A percentile compares a stretch with the other conserved stretches of the same genome.
Conservation (phyloP, 1,140 invertebrate genomes). For the Drosophila sechellia region DNA sequence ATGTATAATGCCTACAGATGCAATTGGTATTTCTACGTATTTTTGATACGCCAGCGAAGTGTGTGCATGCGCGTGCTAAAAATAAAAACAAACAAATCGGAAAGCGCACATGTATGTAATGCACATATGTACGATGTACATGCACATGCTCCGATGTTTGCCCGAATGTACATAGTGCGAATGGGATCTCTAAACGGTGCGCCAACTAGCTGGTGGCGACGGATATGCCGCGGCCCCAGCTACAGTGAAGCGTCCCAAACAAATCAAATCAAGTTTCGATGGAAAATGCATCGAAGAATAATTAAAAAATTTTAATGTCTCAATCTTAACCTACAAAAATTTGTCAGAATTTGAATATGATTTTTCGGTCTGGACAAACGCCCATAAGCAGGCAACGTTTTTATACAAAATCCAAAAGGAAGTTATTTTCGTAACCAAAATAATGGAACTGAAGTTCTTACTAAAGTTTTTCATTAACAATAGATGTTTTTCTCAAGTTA, state of each 20-base stretch:
- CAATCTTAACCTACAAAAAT: too few relatives aligned
- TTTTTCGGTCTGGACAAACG: neutral
- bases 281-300: too few relatives aligned
- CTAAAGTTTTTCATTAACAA: neutral
- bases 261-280: too few relatives aligned
- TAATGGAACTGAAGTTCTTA: too few relatives aligned
- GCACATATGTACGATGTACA: constrained; percentile 14
- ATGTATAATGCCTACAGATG: constrained; percentile 11
- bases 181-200: constrained; percentile 51
- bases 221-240: constrained; percentile 40
- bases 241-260: constrained; percentile 3
- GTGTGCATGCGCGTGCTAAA: constrained; percentile 47
- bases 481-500: neutral
- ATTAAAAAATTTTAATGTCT: too few relatives aligned
- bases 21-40: constrained; percentile 6
- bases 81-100: constrained; percentile 51
- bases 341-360: too few relatives aligned
- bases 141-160: constrained; percentile 29
- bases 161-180: constrained; percentile 43
- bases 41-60: constrained; percentile 26
- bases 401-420: neutral
- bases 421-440: too few relatives aligned
- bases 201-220: constrained; percentile 57
- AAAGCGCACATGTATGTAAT: constrained; percentile 36
- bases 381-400: neutral